phyloP scores from a whole-genome alignment of 2,113 vertebrate species.

The Platichthys flesus region DNA sequence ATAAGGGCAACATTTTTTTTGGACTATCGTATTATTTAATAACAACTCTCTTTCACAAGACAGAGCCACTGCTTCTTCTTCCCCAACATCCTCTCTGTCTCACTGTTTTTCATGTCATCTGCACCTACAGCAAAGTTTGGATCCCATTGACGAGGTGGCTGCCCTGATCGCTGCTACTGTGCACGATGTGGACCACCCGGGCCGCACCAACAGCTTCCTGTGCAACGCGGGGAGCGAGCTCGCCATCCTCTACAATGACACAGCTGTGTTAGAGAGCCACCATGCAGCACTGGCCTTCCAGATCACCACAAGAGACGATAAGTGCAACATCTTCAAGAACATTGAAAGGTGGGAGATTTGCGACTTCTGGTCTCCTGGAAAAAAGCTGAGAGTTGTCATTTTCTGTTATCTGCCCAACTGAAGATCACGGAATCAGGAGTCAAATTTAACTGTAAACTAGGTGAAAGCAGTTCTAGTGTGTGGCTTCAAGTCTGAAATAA shows the following conservation, averaged over 20 bases:
- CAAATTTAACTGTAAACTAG: too few relatives aligned
- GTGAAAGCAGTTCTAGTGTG: too few relatives aligned
- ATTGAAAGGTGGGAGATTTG: slow-evolving; percentile 89
- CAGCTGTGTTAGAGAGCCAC: slow-evolving; percentile 94
- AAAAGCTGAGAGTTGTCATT: background rate
- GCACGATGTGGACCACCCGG: slow-evolving; percentile 96
- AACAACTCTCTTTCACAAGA: too few relatives aligned
- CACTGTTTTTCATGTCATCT: background rate
- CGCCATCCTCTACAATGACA: slow-evolving; percentile 95
- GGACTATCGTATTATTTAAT: too few relatives aligned
- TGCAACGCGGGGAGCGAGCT: slow-evolving; percentile 95
- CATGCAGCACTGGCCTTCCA: slow-evolving; percentile 96
- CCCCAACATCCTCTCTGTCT: background rate
- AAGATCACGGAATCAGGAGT: too few relatives aligned
- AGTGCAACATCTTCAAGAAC: slow-evolving; percentile 97
- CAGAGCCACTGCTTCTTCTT: too few relatives aligned
- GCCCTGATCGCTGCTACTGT: slow-evolving; percentile 95
- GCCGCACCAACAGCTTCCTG: slow-evolving; percentile 96
- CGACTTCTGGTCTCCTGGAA: background rate
- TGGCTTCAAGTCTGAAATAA: too few relatives aligned
- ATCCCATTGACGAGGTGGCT: slow-evolving; percentile 91
- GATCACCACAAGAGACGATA: slow-evolving; percentile 91
- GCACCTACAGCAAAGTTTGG: slow-evolving; percentile 90
- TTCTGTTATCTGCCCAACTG: background rate
- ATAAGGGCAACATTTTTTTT: too few relatives aligned